A percentile compares a stretch with the other conserved stretches of the same genome.
These are phyloP conservation scores for Xanthorhoe designata DNA, from an alignment of 2,888 invertebrate genomes.

Conservation along the genomic window DNA sequence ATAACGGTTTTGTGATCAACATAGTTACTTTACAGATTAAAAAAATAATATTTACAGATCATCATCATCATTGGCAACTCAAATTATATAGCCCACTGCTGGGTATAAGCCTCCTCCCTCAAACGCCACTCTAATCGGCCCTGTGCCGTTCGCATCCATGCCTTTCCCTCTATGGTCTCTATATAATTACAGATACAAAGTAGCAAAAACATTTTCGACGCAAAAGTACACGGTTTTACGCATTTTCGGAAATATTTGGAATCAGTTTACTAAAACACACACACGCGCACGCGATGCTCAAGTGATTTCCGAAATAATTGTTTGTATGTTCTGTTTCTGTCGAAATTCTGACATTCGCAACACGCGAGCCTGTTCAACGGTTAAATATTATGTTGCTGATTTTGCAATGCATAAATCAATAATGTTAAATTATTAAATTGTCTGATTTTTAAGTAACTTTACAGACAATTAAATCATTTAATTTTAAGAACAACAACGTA, in stretches of 20 bases:
- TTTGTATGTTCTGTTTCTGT: conserved; percentile 34
- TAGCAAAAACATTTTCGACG: conserved; percentile 14
- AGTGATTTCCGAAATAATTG: conserved; percentile 41
- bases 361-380: conserved; percentile 28
- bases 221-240: conserved; percentile 32
- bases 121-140: no score
- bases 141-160: no score
- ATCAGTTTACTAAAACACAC: conserved; percentile 47
- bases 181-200: background rate
- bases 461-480: no score
- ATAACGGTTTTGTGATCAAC: no score
- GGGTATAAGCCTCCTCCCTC: no score
- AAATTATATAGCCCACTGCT: no score
- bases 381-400: conserved; percentile 26
- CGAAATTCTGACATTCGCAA: conserved; percentile 36
- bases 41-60: no score
- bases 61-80: no score
- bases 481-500: no score
- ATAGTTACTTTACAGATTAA: no score
- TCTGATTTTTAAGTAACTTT: no score
- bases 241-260: conserved; percentile 40
- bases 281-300: conserved; percentile 43
- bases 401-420: background rate
- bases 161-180: no score
- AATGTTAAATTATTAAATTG: background rate